Evolutionary conservation across 2,888 invertebrate genomes (phyloP).

Genomic region (Pinctada fucata): DNA sequence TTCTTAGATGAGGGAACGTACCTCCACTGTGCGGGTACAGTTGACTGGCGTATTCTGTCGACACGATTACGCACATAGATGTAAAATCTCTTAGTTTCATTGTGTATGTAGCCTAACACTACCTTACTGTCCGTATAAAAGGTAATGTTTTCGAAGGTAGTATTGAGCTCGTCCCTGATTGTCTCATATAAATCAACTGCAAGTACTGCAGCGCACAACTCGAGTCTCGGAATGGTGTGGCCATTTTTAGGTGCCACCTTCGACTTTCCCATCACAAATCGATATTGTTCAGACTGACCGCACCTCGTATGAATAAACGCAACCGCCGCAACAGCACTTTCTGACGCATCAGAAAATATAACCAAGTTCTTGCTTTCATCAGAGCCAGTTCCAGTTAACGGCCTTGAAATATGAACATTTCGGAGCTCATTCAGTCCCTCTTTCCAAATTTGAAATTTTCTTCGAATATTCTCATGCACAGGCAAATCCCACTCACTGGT

Average conservation of each 20-base stretch:
- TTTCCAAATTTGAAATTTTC: too few relatives aligned
- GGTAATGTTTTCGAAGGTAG: constrained; percentile 1
- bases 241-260: constrained; percentile 47
- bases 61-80: constrained; percentile 46
- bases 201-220: constrained; percentile 48
- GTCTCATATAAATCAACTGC: constrained; percentile 38
- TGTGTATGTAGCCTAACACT: constrained; percentile 43
- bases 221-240: constrained; percentile 49
- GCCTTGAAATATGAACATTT: too few relatives aligned
- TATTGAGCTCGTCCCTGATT: constrained; percentile 24
- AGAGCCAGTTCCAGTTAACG: too few relatives aligned
- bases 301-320: constrained; percentile 37
- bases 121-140: constrained; percentile 47
- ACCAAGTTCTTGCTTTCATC: constrained; percentile 19
- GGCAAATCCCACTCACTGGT: too few relatives aligned
- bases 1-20: constrained; percentile 35
- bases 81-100: constrained; percentile 39
- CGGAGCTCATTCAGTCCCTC: too few relatives aligned
- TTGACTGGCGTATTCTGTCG: constrained; percentile 23
- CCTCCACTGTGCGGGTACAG: constrained; percentile 41
- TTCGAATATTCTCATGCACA: too few relatives aligned
- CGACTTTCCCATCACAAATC: constrained; percentile 50
- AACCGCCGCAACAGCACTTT: constrained; percentile 46
- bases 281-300: constrained; percentile 8
- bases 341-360: constrained; percentile 52